These are phyloP conservation scores for Laterallus jamaicensis DNA, from an alignment of 2,113 vertebrate species.

Conservation along the genomic window DNA sequence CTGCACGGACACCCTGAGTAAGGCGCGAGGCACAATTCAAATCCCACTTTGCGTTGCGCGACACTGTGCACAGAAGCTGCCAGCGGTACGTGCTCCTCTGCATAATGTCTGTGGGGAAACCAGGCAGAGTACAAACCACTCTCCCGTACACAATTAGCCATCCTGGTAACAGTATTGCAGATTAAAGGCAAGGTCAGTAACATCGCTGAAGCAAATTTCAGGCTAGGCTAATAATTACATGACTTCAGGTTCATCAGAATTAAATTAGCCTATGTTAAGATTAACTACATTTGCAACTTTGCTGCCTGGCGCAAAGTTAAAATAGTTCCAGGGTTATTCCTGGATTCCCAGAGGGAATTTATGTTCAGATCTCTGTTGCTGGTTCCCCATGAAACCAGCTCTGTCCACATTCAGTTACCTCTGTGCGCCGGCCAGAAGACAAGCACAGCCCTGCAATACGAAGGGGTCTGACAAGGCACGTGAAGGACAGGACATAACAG, in stretches of 20 bases:
- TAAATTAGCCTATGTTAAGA: not conserved
- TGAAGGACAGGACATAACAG: not conserved
- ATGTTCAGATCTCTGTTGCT: not conserved
- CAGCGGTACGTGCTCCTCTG: not conserved
- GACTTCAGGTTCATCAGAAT: not conserved
- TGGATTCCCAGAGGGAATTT: not conserved
- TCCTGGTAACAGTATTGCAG: not conserved
- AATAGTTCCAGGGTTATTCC: not conserved
- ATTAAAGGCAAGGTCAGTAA: not conserved
- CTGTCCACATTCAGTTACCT: not conserved
- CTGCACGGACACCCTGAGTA: fast-evolving
- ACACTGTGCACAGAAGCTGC: fast-evolving
- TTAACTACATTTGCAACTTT: conserved; percentile 23
- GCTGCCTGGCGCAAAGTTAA: not conserved
- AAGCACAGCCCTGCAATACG: not conserved
- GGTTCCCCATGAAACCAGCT: not conserved
- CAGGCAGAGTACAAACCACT: not conserved
- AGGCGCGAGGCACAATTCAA: not conserved
- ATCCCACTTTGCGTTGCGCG: not conserved
- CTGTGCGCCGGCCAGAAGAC: not conserved
- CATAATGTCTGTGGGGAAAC: not conserved
- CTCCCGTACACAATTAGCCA: not conserved
- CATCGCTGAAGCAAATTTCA: not conserved
- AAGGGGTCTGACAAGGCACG: not conserved
- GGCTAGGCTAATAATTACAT: not conserved